Percentiles rank a stretch among this genome's conserved stretches.
Evolutionary conservation across 2,888 invertebrate genomes (phyloP).

Genomic region (Oligia latruncula): DNA sequence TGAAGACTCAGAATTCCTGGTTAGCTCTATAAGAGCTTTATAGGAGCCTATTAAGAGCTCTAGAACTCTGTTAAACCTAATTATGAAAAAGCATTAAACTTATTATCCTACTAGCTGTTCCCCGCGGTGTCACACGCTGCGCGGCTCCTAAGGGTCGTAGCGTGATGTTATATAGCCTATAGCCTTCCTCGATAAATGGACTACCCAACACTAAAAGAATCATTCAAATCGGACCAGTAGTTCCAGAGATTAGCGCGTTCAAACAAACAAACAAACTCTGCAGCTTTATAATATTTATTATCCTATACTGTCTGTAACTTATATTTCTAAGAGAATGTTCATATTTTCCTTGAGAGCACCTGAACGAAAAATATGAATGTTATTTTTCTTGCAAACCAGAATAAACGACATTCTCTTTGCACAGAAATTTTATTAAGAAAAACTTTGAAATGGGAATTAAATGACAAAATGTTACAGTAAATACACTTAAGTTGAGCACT

Average conservation of each 20-base stretch:
- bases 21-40: neutral
- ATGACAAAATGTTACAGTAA: neutral
- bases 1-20: neutral
- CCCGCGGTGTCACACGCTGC: too few species aligned
- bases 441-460: neutral
- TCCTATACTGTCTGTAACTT: constrained; percentile 24
- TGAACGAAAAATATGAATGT: constrained; percentile 9
- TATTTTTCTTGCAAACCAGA: constrained; percentile 11
- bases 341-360: constrained; percentile 28
- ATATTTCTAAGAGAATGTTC: constrained; percentile 26
- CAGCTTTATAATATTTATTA: too few species aligned
- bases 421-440: neutral
- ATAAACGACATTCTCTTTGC: constrained; percentile 8
- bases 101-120: constrained; percentile 21
- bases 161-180: too few species aligned
- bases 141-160: too few species aligned
- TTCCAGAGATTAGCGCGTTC: too few species aligned
- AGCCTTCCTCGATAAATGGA: too few species aligned
- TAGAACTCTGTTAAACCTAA: constrained; percentile 21
- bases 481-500: neutral
- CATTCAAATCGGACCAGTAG: too few species aligned
- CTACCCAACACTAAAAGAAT: too few species aligned
- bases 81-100: constrained; percentile 24
- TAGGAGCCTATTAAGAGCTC: neutral
- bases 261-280: too few species aligned